Conservation (phyloP, 2,888 invertebrate species). For the Lysandra coridon region DNA sequence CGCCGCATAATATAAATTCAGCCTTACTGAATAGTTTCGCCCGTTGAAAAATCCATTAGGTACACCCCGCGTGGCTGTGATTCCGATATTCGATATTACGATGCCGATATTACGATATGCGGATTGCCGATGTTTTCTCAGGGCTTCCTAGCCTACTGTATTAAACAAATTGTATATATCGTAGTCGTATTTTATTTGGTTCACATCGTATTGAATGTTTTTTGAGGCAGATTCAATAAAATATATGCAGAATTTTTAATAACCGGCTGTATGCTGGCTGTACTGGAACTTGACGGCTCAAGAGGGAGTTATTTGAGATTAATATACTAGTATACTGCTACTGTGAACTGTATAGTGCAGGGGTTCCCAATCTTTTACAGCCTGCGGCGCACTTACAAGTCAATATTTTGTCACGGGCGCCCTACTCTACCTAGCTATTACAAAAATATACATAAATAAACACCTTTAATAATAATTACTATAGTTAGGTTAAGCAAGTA, state of each 20-base stretch:
- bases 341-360: too few species aligned
- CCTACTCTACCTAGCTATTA: too few species aligned
- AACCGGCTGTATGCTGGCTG: too few species aligned
- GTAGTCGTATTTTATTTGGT: not conserved
- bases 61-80: conserved; percentile 10
- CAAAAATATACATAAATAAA: too few species aligned
- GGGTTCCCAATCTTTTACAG: too few species aligned
- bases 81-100: not conserved
- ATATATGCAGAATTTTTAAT: not conserved
- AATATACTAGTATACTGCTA: too few species aligned
- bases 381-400: too few species aligned
- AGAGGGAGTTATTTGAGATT: too few species aligned
- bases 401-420: too few species aligned
- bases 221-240: not conserved
- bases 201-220: not conserved
- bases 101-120: not conserved
- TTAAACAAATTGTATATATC: not conserved
- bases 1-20: too few species aligned
- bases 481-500: too few species aligned
- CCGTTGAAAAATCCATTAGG: conserved; percentile 75
- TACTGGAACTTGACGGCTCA: not conserved
- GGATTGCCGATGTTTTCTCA: not conserved
- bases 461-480: too few species aligned
- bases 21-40: conserved; percentile 46
- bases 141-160: not conserved